Evolutionary conservation across 64 coral and sea anemone species (phyloP).

Genomic region (Montipora foliosa): DNA sequence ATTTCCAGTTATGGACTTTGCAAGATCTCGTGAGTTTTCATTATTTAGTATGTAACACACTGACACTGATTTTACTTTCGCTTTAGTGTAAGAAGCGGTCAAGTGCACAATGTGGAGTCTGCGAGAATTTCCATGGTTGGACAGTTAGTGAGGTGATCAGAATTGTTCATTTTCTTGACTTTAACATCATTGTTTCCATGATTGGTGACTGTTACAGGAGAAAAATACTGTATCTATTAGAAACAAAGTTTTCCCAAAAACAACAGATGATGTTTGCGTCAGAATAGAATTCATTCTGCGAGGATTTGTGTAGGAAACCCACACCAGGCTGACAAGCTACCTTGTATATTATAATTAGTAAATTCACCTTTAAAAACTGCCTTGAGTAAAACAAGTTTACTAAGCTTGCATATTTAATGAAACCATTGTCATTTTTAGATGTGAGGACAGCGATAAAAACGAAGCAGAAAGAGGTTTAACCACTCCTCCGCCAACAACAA

Average conservation of each 20-base stretch:
- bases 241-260: no score
- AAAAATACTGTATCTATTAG: neutral
- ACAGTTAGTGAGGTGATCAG: slow-evolving; percentile 66
- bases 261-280: no score
- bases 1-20: no score
- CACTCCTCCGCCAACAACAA: neutral
- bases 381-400: neutral
- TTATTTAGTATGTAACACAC: no score
- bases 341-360: no score
- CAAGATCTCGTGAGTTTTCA: no score
- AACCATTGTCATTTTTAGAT: neutral
- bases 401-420: neutral
- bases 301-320: no score
- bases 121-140: slow-evolving; percentile 93
- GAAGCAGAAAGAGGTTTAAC: neutral
- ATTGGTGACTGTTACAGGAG: neutral
- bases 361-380: no score
- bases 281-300: no score
- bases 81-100: slow-evolving; percentile 91
- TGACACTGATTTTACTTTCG: neutral
- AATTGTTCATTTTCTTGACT: neutral
- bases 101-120: slow-evolving; percentile 94
- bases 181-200: neutral
- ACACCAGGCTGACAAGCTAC: no score
- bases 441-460: neutral